Conservation (phyloP, 2,797 vertebrate genomes). For the Gastrophryne carolinensis region DNA sequence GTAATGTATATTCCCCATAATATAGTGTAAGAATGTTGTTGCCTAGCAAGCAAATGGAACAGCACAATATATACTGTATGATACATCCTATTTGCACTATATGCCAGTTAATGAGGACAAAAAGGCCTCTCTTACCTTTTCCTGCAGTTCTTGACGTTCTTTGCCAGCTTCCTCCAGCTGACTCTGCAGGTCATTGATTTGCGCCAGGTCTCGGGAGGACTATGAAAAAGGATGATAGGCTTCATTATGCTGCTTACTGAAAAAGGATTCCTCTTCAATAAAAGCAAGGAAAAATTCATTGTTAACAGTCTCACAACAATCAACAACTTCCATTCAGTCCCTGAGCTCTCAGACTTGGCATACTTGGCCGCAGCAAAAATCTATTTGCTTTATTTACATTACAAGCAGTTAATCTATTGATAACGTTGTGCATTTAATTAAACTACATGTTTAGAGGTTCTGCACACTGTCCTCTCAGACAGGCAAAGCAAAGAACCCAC, state of each 20-base stretch:
- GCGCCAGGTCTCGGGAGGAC: constrained; percentile 90
- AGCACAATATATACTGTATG: background rate
- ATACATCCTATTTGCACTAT: background rate
- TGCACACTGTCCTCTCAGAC: background rate
- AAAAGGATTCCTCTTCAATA: background rate
- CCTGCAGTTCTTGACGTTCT: constrained; percentile 93
- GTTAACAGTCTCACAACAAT: background rate
- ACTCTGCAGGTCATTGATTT: constrained; percentile 91
- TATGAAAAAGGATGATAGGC: constrained; percentile 53
- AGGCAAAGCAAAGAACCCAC: constrained; percentile 5
- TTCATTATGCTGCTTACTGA: background rate
- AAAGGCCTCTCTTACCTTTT: constrained; percentile 77
- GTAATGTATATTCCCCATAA: too few relatives aligned
- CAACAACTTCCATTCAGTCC: background rate
- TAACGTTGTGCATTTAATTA: constrained; percentile 48
- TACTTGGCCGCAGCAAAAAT: constrained; percentile 28
- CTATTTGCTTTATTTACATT: constrained; percentile 42
- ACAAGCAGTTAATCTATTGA: constrained; percentile 46
- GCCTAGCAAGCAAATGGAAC: too few relatives aligned
- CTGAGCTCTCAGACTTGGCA: background rate
- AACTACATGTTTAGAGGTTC: constrained; percentile 30
- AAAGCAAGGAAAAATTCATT: background rate
- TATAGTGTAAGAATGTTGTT: too few relatives aligned
- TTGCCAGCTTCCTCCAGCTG: constrained; percentile 91
- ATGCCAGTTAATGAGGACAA: background rate